phyloP scores from a whole-genome alignment of 2,797 vertebrate species.

The Chelonia mydas region DNA sequence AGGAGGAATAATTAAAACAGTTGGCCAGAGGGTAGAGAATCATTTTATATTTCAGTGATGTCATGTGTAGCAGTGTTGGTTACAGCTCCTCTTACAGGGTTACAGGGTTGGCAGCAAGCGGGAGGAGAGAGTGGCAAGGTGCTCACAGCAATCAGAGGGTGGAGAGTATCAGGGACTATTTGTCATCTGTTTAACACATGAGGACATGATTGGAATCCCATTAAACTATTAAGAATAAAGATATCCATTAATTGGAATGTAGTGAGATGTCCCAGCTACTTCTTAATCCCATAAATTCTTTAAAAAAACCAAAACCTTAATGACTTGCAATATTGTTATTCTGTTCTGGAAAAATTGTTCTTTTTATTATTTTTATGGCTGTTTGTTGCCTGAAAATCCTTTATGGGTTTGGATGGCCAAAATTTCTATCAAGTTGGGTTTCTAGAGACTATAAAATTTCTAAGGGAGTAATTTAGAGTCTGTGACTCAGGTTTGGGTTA shows the following conservation, averaged over 20 bases:
- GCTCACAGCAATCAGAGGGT: neutral
- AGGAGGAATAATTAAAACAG: neutral
- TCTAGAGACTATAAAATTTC: neutral
- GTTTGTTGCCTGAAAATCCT: neutral
- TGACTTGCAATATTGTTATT: neutral
- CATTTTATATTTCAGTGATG: neutral
- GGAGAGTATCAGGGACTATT: neutral
- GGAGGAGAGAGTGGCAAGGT: neutral
- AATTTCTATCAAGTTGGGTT: neutral
- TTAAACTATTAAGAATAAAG: neutral
- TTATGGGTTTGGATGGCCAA: neutral
- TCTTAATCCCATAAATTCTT: neutral
- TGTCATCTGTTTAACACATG: neutral
- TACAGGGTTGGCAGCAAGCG: neutral
- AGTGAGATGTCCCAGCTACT: neutral
- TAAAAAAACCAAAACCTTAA: neutral
- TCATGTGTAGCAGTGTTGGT: neutral
- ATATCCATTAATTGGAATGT: neutral
- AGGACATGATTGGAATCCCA: neutral
- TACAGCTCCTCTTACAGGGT: neutral
- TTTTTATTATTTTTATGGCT: neutral
- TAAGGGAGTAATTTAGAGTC: neutral
- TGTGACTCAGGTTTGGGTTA: neutral
- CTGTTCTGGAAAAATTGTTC: neutral
- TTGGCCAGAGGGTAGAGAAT: neutral